Conservation (phyloP, 2,888 invertebrate species). For the Drosophila quinaria region DNA sequence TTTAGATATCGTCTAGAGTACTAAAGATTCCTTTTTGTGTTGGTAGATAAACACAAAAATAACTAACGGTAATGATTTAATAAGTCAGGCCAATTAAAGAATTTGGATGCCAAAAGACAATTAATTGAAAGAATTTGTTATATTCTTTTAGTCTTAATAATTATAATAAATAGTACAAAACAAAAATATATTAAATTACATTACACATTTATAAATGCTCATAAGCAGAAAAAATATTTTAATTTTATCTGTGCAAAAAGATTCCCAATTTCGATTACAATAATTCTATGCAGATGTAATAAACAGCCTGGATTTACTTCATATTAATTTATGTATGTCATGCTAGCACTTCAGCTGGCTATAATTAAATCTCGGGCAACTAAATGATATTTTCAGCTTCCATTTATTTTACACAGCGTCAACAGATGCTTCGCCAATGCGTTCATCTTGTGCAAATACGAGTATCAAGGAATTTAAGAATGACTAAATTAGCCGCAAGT, state of each 20-base stretch:
- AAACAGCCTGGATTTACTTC: constrained; percentile 17
- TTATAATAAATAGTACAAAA: neutral
- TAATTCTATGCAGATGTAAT: neutral
- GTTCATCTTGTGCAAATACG: constrained; percentile 20
- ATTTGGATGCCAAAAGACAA: too few species aligned
- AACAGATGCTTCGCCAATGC: constrained; percentile 25
- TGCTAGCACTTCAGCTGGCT: constrained; percentile 26
- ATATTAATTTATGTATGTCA: constrained; percentile 29
- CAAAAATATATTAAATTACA: neutral
- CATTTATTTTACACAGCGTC: constrained; percentile 28
- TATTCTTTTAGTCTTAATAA: too few species aligned
- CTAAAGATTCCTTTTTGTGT: too few species aligned
- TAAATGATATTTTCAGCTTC: constrained; percentile 31
- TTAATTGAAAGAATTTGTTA: too few species aligned
- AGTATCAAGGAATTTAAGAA: constrained; percentile 21
- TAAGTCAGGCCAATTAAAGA: too few species aligned
- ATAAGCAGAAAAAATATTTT: too few species aligned
- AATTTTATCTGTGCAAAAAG: neutral
- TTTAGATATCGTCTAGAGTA: too few species aligned
- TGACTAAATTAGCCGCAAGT: constrained; percentile 1
- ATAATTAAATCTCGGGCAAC: constrained; percentile 28
- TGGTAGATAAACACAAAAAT: too few species aligned
- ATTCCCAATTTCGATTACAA: constrained; percentile 1
- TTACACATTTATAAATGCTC: too few species aligned
- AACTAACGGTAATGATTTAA: too few species aligned